Evolutionary conservation across 2,888 invertebrate species (phyloP).

Genomic region (Acrocyrtus sp.): DNA sequence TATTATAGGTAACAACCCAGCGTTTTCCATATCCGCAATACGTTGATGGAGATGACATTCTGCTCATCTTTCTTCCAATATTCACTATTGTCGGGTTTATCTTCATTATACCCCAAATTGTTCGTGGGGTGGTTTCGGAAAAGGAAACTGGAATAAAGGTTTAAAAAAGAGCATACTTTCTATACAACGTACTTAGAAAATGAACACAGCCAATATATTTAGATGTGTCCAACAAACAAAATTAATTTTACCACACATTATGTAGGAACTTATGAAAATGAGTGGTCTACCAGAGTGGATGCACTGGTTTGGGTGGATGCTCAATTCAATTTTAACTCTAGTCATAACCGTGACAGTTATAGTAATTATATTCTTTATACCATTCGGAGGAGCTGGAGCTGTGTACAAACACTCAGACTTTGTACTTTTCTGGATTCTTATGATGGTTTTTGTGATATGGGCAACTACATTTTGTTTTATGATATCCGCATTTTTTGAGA

Average conservation of each 20-base stretch:
- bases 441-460: constrained; percentile 66
- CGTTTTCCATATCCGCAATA: too few species aligned
- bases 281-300: constrained; percentile 70
- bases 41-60: too few species aligned
- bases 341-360: constrained; percentile 66
- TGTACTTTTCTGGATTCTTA: constrained; percentile 65
- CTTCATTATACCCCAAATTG: constrained; percentile 70
- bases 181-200: too few species aligned
- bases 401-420: constrained; percentile 55
- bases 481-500: constrained; percentile 67
- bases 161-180: constrained; percentile 46
- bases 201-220: too few species aligned
- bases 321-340: constrained; percentile 67
- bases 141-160: constrained; percentile 73
- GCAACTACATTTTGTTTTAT: constrained; percentile 67
- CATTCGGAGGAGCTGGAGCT: constrained; percentile 58
- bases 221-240: too few species aligned
- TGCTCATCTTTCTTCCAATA: too few species aligned
- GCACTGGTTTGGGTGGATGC: constrained; percentile 70
- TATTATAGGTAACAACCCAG: too few species aligned
- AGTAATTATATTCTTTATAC: constrained; percentile 65
- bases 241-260: too few species aligned
- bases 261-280: constrained; percentile 72
- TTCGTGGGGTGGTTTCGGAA: constrained; percentile 72
- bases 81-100: constrained; percentile 69